Evolutionary conservation across 2,797 vertebrate genomes (phyloP), one percentile per base, ranked within the genome.

Genomic region (Antennarius maculatus): DNA sequence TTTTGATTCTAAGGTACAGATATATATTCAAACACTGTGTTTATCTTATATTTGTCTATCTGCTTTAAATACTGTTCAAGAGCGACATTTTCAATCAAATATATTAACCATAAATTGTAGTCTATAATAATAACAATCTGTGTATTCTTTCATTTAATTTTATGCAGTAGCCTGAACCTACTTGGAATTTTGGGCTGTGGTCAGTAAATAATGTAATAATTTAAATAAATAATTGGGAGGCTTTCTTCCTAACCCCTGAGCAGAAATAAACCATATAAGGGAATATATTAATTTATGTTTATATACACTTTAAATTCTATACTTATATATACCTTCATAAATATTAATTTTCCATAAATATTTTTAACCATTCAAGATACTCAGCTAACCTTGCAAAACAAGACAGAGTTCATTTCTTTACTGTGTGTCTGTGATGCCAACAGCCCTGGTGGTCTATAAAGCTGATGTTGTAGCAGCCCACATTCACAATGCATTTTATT

Each of bases 181-280:
- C 41, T 29, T 69, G 81, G 86, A 83, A 86, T 76, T 77, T 77
- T 83, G 74, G 85, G 34, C 16, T 23, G 5, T 15, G 16, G 45
- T 59, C 15, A 49, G 7, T 34, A 37, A 34, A 56, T 50, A 39
- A 48, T 45, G 12, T 45, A 57, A 52, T 14, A 41, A 17, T 41
- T 34, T 46, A 27, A 48, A 58, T 18, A 58, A 58, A 52, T 7
- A 51, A 51, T 28, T 1, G 23, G 63, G 63, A 72, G 23, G 55
- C 45, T 58, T 69, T 62, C 17, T 54, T 71, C 65, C 69, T 90
- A 51, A 81, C 53, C 54, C 71, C 71, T 76, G 68, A 80, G 74
- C 61, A 87, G 82, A 89, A 79, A 82, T 84, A 89, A 90, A 85
- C 84, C 15, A 55, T 59, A 28, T 43, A 4, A 58, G 23, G 58